Base-by-base conservation (phyloP, 2,797 vertebrate species). In the Onychomys arenicola region DNA sequence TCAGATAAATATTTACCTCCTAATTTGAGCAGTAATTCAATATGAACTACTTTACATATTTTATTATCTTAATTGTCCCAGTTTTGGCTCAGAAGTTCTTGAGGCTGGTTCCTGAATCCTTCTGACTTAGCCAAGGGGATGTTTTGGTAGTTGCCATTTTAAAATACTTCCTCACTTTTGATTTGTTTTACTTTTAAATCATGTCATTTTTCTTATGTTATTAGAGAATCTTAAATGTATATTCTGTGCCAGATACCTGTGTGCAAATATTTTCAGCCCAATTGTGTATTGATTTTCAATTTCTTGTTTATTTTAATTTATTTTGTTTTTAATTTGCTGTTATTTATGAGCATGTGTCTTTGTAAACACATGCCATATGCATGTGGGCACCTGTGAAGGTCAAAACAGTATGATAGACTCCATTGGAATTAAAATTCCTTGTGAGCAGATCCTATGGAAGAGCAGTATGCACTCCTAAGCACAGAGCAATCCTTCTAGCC, bases 121-220 rank as follows among this genome's bases (percentile, higher is more conserved):
- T 96, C 46, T 29, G 12, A 57, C 52, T 59, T 49, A 8, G 19
- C 25, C 21, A 89, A 16, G 12, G 46, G 3, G 6, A 23, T 46
- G 65, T 73, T 43, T 29, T 83, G 82, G 16, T 52, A n/a, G n/a
- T 55, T 6, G 17, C 14, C 19, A 27, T 84, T 71, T 87, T 57
- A 34, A n/a, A 63, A 23, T 16, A 67, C 3, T 94, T 94, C 0
- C 34, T 84, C 49, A 40, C 5, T 69, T 90, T 90, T 67, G 25
- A 3, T 73, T 85, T 89, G 73, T 37, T 3, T 46, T 12, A 80
- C 73, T 93, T 93, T 95, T 23, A 94, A 78, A 83, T 83, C 7
- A 34, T 90, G 9, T 81, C 19, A 6, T 34, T n/a, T 29, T 77
- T 6, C 6, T 77, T 71, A 73, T 85, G 5, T 17, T 29, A 1